A percentile compares a stretch with the other conserved stretches of the same genome.
phyloP scores from a whole-genome alignment of 2,113 vertebrate genomes.

The Nyctereutes procyonoides region DNA sequence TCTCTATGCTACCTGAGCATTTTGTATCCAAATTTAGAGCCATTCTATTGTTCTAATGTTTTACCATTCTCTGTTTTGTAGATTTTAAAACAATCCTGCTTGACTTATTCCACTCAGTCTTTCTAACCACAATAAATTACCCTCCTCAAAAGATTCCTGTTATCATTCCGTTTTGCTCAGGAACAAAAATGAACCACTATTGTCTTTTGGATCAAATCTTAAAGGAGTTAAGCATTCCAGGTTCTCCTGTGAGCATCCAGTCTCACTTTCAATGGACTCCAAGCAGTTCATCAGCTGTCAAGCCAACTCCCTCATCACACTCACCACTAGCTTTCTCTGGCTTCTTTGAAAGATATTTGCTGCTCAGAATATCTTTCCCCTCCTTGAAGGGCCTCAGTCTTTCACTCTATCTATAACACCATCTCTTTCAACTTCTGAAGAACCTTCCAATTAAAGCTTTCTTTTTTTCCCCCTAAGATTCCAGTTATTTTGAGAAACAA shows the following conservation, averaged over 20 bases:
- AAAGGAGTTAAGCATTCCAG: background rate
- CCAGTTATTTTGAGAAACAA: background rate
- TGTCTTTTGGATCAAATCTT: background rate
- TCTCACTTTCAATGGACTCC: background rate
- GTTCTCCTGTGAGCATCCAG: background rate
- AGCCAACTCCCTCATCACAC: background rate
- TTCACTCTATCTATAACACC: background rate
- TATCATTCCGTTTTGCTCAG: background rate
- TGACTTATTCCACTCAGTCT: background rate
- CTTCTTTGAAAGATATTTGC: background rate
- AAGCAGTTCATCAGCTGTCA: background rate
- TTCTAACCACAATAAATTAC: background rate
- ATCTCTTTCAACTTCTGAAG: background rate
- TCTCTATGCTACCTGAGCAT: background rate
- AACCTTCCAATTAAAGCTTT: background rate
- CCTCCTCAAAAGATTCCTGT: background rate
- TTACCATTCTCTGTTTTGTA: background rate
- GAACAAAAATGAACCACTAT: background rate
- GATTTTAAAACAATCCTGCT: background rate
- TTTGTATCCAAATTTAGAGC: background rate
- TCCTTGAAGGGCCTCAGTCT: background rate
- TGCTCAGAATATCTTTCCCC: background rate
- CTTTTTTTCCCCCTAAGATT: background rate
- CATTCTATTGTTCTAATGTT: background rate
- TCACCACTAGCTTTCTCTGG: background rate